A percentile compares a stretch with the other conserved stretches of the same genome.
phyloP scores from a whole-genome alignment of 2,113 vertebrate species.

The Tachycineta bicolor region DNA sequence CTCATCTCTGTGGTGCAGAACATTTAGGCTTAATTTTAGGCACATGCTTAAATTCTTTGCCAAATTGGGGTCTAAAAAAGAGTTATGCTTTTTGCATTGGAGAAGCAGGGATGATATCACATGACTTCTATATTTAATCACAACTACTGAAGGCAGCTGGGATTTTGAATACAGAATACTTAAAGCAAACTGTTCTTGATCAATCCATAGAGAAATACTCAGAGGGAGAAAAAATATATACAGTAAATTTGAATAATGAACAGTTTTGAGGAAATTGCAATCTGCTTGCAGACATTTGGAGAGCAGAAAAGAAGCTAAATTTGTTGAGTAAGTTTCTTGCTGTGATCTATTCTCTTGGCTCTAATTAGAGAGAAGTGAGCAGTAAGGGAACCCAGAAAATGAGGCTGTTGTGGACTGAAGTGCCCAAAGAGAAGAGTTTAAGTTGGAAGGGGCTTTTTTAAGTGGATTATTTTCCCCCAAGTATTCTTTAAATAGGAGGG shows the following conservation, averaged over 20 bases:
- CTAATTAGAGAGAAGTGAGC: slow-evolving; percentile 65
- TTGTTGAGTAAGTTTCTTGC: slow-evolving; percentile 68
- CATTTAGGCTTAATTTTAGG: slow-evolving; percentile 56
- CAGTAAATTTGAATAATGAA: slow-evolving; percentile 73
- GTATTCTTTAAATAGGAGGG: slow-evolving; percentile 16
- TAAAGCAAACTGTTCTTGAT: slow-evolving; percentile 71
- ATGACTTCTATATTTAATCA: slow-evolving; percentile 72
- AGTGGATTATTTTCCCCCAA: slow-evolving; percentile 10
- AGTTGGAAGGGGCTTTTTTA: background rate
- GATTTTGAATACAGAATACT: slow-evolving; percentile 68
- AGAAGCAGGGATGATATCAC: slow-evolving; percentile 49
- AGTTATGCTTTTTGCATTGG: slow-evolving; percentile 58
- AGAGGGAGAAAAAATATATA: slow-evolving; percentile 67
- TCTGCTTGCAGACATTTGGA: slow-evolving; percentile 69
- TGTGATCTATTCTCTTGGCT: slow-evolving; percentile 70
- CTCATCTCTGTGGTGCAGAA: slow-evolving; percentile 51
- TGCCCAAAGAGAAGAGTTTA: slow-evolving; percentile 41
- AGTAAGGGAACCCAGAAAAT: slow-evolving; percentile 62
- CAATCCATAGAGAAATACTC: slow-evolving; percentile 66
- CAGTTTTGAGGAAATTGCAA: slow-evolving; percentile 73
- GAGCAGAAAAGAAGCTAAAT: slow-evolving; percentile 68
- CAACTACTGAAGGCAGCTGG: slow-evolving; percentile 68
- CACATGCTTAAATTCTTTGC: slow-evolving; percentile 55
- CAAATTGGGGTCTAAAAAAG: slow-evolving; percentile 59
- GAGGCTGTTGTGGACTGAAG: slow-evolving; percentile 51